phyloP scores from a whole-genome alignment of 1,140 invertebrate genomes.

The Stratiolaelaps scimitus region DNA sequence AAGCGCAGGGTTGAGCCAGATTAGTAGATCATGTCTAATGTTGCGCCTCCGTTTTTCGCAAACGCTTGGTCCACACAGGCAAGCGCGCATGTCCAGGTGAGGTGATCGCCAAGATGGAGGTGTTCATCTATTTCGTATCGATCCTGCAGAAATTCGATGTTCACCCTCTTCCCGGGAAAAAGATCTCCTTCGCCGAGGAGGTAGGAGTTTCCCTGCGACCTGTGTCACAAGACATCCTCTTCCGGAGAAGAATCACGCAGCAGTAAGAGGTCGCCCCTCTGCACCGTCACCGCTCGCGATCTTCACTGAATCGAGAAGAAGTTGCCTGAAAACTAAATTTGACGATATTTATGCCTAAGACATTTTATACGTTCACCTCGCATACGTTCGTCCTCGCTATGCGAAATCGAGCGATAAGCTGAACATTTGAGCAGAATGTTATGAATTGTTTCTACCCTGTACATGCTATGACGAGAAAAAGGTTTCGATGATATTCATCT shows the following conservation, averaged over 20 bases:
- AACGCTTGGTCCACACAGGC: slow-evolving; percentile 27
- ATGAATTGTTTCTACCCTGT: too few relatives aligned
- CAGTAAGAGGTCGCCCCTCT: not conserved
- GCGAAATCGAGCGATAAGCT: too few relatives aligned
- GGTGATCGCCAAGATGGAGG: slow-evolving; percentile 34
- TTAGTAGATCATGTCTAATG: too few relatives aligned
- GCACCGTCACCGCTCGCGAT: not conserved
- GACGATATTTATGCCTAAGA: too few relatives aligned
- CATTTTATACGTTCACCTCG: too few relatives aligned
- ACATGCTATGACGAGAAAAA: too few relatives aligned
- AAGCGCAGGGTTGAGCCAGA: too few relatives aligned
- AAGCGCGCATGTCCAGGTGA: slow-evolving; percentile 35
- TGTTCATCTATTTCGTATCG: slow-evolving; percentile 33
- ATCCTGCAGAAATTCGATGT: slow-evolving; percentile 34
- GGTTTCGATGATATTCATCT: too few relatives aligned
- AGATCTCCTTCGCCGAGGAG: slow-evolving; percentile 32
- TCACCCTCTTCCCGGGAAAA: slow-evolving; percentile 31
- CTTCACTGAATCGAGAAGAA: slow-evolving; percentile 9
- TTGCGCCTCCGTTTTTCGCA: too few relatives aligned
- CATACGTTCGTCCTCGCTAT: too few relatives aligned
- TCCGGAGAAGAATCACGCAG: slow-evolving; percentile 28
- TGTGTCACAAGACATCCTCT: slow-evolving; percentile 32
- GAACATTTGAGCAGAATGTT: too few relatives aligned
- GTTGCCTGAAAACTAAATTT: slow-evolving; percentile 2
- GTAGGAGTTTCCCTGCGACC: slow-evolving; percentile 33